Conservation (phyloP, 2,797 vertebrate genomes). For the Coregonus ussuriensis region DNA sequence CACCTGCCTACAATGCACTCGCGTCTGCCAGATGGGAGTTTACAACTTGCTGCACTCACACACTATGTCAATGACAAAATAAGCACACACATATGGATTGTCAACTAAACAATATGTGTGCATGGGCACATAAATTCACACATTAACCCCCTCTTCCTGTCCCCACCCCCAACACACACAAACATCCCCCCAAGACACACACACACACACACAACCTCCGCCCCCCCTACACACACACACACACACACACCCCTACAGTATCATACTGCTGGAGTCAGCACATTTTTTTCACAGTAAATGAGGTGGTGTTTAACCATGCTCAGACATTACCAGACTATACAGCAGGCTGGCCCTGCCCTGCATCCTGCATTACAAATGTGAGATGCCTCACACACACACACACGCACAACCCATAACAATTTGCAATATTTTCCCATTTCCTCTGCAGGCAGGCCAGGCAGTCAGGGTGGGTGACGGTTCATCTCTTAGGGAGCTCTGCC, state of each 20-base stretch:
- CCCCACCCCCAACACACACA: slow-evolving; percentile 17
- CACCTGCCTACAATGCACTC: not conserved
- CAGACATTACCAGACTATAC: not conserved
- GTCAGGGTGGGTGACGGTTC: slow-evolving; percentile 42
- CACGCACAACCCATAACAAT: slow-evolving; percentile 56
- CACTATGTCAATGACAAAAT: slow-evolving; percentile 15
- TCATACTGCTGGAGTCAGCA: slow-evolving; percentile 23
- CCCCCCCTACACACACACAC: not conserved
- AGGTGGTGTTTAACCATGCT: slow-evolving; percentile 33
- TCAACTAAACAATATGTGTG: slow-evolving; percentile 5
- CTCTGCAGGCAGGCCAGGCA: slow-evolving; percentile 46
- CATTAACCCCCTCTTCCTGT: not conserved
- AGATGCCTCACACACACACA: not conserved
- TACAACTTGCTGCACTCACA: slow-evolving; percentile 6
- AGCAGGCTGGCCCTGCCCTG: not conserved
- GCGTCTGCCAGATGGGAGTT: not conserved
- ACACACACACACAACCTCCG: slow-evolving; percentile 3
- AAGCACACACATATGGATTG: slow-evolving; percentile 21
- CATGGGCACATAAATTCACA: slow-evolving; percentile 7
- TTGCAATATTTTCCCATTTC: slow-evolving; percentile 71
- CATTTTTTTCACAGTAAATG: slow-evolving; percentile 19
- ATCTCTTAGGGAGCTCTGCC: slow-evolving; percentile 56
- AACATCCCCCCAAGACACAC: slow-evolving; percentile 26
- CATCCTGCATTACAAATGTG: too few relatives aligned
- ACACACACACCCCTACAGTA: not conserved